phyloP scores from a whole-genome alignment of 2,113 vertebrate genomes.

The Clinocottus analis region DNA sequence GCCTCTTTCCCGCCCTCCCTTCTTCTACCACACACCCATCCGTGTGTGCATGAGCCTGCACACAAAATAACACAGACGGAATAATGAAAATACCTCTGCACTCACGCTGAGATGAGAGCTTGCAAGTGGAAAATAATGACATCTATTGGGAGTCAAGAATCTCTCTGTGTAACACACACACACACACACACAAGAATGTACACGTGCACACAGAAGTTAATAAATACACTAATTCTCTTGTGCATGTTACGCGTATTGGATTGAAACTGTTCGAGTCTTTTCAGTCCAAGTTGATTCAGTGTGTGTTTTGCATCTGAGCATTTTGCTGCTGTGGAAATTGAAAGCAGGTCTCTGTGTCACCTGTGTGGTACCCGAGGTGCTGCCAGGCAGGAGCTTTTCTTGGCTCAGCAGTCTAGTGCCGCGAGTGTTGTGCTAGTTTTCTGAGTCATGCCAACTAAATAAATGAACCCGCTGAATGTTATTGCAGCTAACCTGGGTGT shows the following conservation, averaged over 20 bases:
- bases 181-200: constrained; percentile 28
- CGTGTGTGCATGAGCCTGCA: neutral
- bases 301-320: constrained; percentile 32
- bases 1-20: neutral
- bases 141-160: constrained; percentile 69
- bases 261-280: constrained; percentile 36
- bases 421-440: constrained; percentile 35
- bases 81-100: constrained; percentile 71
- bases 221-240: constrained; percentile 55
- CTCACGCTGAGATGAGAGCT: constrained; percentile 61
- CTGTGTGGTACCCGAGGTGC: constrained; percentile 51
- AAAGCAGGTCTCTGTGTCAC: constrained; percentile 49
- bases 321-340: constrained; percentile 51
- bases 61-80: constrained; percentile 52
- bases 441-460: constrained; percentile 43
- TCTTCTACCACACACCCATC: neutral
- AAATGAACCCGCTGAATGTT: constrained; percentile 39
- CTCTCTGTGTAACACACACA: constrained; percentile 37
- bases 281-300: constrained; percentile 17
- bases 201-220: constrained; percentile 48
- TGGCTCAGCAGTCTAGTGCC: constrained; percentile 27
- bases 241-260: constrained; percentile 39
- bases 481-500: constrained; percentile 39
- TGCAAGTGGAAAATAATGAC: constrained; percentile 73
- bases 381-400: constrained; percentile 40